Conservation (phyloP, 2,888 invertebrate species). For the Cryptops parisi region DNA sequence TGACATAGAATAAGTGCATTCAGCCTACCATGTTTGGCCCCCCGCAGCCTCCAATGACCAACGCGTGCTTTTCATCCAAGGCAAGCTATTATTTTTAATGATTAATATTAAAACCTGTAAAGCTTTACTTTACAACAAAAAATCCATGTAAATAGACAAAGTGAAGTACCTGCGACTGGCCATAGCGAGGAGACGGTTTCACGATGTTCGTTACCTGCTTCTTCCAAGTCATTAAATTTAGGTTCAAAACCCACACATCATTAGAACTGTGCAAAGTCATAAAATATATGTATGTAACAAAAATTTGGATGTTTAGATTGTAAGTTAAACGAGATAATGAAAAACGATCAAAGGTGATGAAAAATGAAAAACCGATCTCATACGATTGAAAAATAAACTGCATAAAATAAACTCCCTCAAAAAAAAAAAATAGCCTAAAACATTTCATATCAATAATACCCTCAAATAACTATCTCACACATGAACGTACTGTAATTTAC, state of each 20-base stretch:
- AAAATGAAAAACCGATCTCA: too few relatives aligned
- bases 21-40: conserved; percentile 33
- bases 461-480: too few relatives aligned
- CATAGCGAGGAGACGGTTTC: conserved; percentile 70
- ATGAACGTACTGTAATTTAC: too few relatives aligned
- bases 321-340: too few relatives aligned
- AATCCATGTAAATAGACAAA: background rate
- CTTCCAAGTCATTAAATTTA: conserved; percentile 59
- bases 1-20: too few relatives aligned
- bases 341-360: too few relatives aligned
- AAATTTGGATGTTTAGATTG: background rate
- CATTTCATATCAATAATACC: too few relatives aligned
- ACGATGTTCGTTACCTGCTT: conserved; percentile 52
- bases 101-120: background rate
- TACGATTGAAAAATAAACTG: too few relatives aligned
- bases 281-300: background rate
- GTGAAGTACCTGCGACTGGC: conserved; percentile 65
- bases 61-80: conserved; percentile 57
- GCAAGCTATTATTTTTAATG: conserved; percentile 44
- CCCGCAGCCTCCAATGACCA: conserved; percentile 51
- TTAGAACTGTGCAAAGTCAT: conserved; percentile 39
- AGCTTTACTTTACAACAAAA: background rate
- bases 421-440: too few relatives aligned
- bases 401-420: too few relatives aligned
- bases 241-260: conserved; percentile 77